phyloP scores from a whole-genome alignment of 2,113 vertebrate species.

The Recurvirostra avosetta region DNA sequence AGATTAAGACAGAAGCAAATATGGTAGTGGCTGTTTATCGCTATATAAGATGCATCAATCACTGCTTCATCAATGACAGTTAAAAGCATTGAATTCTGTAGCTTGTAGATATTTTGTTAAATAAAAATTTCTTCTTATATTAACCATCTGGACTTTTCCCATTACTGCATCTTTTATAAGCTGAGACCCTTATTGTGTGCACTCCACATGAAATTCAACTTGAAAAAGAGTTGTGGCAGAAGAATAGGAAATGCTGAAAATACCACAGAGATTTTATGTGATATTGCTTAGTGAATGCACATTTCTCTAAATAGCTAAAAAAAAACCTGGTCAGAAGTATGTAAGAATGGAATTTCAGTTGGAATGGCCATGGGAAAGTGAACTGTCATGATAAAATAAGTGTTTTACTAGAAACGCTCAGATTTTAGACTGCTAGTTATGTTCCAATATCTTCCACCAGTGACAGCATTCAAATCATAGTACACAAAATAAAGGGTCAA shows the following conservation, averaged over 20 bases:
- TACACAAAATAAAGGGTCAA: background rate
- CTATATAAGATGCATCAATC: background rate
- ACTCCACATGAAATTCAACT: background rate
- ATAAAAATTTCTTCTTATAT: background rate
- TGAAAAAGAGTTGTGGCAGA: background rate
- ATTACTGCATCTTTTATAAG: background rate
- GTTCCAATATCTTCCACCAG: background rate
- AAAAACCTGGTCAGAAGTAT: background rate
- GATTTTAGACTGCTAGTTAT: background rate
- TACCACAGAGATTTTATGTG: background rate
- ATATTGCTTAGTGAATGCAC: background rate
- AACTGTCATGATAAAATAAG: background rate
- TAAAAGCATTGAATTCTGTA: background rate
- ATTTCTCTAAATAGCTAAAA: background rate
- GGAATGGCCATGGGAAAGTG: background rate
- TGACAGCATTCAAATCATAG: background rate
- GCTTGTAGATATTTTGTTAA: background rate
- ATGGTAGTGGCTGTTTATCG: background rate
- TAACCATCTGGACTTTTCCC: background rate
- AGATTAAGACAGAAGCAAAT: background rate
- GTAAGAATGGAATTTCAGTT: background rate
- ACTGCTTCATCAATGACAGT: background rate
- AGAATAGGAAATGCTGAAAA: slow-evolving; percentile 9
- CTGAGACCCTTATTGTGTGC: background rate
- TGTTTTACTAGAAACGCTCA: background rate